Base-by-base conservation (phyloP, 2,113 vertebrate species). In the Dicentrarchus labrax region DNA sequence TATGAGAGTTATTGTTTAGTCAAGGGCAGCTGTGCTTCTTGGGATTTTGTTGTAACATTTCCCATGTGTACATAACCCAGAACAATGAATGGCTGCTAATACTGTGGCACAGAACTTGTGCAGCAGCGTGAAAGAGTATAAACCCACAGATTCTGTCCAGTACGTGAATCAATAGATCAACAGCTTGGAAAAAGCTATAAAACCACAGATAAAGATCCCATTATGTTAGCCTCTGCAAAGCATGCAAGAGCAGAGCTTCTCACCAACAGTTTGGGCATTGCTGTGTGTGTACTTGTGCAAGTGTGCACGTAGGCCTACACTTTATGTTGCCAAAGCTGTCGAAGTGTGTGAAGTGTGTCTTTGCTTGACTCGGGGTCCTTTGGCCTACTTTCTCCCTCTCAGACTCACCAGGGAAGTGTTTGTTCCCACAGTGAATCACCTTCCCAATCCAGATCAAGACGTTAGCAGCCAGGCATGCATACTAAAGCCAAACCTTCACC, bases 371-470 rank as follows among this genome's bases (percentile, higher is more conserved):
- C 8, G 36, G 57, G 61, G 72, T 79, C 41, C 47, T 51, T 38
- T 85, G 85, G 68, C 70, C 86, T 82, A 82, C 48, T 85, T 90
- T 76, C 39, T 22, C 22, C 36, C 38, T 64, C 75, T 51, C n/a
- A 24, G n/a, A 7, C 76, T 84, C 61, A 45, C 70, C 6, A 38
- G 64, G 45, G 50, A 82, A 78, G 57, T 57, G 60, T 86, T 68
- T 76, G 53, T 67, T 78, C 61, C 66, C 75, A 83, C 79, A 10
- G 45, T 69, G 66, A 82, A 64, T 76, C 78, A 80, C 76, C 54
- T 82, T 81, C 74, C 21, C 30, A 57, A 47, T 85, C 80, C 82
- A 87, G 84, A 83, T 90, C 88, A 83, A 74, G 72, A 88, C 75
- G n/a, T 88, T 72, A 64, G 45, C 43, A 71, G 2, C 56, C 54